phyloP scores from a whole-genome alignment of 1,140 invertebrate species.

The Bombus affinis region DNA sequence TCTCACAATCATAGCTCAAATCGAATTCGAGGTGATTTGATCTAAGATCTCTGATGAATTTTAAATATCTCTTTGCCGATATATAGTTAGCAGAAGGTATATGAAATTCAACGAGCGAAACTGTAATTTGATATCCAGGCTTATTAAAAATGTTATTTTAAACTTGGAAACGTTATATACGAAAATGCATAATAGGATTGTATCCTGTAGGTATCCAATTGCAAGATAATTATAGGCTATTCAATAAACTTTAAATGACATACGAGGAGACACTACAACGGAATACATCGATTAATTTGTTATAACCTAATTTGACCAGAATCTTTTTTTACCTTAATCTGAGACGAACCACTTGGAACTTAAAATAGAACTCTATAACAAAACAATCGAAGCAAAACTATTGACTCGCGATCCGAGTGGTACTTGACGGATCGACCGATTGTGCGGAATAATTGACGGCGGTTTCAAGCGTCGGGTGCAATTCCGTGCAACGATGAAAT shows the following conservation, averaged over 20 bases:
- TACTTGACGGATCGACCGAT: slow-evolving; percentile 43
- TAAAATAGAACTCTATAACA: background rate
- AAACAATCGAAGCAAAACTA: background rate
- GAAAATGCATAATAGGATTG: too few relatives aligned
- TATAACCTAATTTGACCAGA: background rate
- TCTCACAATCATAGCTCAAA: too few relatives aligned
- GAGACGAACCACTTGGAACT: background rate
- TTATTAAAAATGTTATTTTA: too few relatives aligned
- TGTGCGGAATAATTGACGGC: slow-evolving; percentile 55
- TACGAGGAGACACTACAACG: background rate
- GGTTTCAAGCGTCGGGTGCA: slow-evolving; percentile 45
- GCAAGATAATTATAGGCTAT: background rate
- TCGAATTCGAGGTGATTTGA: too few relatives aligned
- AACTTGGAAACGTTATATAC: too few relatives aligned
- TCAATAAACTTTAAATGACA: background rate
- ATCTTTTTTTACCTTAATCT: background rate
- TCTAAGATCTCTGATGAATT: too few relatives aligned
- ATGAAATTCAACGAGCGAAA: too few relatives aligned
- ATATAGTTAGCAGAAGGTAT: too few relatives aligned
- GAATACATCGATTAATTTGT: background rate
- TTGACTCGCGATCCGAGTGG: background rate
- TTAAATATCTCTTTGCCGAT: too few relatives aligned
- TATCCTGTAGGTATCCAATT: background rate
- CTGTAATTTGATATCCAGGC: too few relatives aligned
- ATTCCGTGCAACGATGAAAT: slow-evolving; percentile 47